A percentile compares a stretch with the other conserved stretches of the same genome.
Evolutionary conservation across 2,797 vertebrate genomes (phyloP).

Genomic region (Eulemur albifrons): DNA sequence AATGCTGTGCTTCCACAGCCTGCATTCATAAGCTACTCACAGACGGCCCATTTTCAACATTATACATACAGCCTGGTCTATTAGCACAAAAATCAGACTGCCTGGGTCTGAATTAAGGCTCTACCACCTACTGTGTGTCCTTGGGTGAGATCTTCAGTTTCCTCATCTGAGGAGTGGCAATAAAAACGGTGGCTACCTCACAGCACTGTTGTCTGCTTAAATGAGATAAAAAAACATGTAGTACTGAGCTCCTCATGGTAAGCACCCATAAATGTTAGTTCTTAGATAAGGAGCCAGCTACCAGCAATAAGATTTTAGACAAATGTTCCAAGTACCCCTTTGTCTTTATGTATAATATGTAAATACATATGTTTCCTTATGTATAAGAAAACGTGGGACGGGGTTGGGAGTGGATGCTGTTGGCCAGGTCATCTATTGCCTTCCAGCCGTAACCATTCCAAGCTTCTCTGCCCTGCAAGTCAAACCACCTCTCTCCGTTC

Average conservation of each 20-base stretch:
- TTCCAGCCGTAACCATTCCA: not conserved
- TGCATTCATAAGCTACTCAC: not conserved
- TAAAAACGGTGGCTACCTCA: not conserved
- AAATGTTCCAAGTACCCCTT: not conserved
- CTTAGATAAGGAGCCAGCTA: not conserved
- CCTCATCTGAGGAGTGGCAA: not conserved
- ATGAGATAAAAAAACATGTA: not conserved
- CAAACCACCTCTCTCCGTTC: not conserved
- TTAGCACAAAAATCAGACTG: not conserved
- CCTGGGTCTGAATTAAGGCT: not conserved
- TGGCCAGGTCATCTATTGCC: not conserved
- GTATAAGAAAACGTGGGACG: not conserved
- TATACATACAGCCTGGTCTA: not conserved
- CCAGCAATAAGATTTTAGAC: not conserved
- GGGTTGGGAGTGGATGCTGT: not conserved
- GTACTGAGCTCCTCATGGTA: not conserved
- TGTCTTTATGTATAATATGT: not conserved
- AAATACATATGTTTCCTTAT: not conserved
- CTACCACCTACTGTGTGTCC: not conserved
- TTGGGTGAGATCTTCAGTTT: not conserved
- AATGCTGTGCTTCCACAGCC: not conserved
- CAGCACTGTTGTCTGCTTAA: not conserved
- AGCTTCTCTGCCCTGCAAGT: not conserved
- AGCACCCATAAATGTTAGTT: not conserved
- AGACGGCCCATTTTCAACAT: not conserved